Evolutionary conservation across 53 echinoderm and acorn worm species (phyloP).

Genomic region (Pentamera pediparva): DNA sequence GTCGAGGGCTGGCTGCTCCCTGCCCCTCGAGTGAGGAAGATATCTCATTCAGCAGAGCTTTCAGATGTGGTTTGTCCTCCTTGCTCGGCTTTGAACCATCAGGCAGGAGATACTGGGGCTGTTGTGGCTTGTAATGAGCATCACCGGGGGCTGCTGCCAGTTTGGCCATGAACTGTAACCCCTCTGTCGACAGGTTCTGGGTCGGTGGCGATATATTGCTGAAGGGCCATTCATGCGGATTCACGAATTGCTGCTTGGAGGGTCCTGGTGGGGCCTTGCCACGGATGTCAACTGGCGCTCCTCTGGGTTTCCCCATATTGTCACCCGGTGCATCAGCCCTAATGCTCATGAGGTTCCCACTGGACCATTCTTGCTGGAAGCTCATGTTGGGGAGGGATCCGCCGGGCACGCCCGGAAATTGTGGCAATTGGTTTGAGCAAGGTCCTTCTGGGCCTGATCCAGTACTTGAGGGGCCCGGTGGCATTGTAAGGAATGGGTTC

Average conservation of each 20-base stretch:
- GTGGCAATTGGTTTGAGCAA: no score
- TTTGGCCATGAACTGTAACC: constrained; percentile 70
- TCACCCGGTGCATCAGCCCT: not conserved
- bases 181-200: constrained; percentile 58
- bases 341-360: not conserved
- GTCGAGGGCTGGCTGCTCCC: constrained; percentile 12
- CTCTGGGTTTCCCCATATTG: not conserved
- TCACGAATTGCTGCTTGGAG: not conserved
- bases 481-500: not conserved
- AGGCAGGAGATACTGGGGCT: constrained; percentile 1
- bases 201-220: constrained; percentile 30
- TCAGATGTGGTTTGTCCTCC: constrained; percentile 77
- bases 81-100: constrained; percentile 9
- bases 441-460: not conserved
- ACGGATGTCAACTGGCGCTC: not conserved
- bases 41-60: constrained; percentile 83
- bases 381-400: not conserved
- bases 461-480: not conserved
- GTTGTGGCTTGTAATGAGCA: constrained; percentile 3
- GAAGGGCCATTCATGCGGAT: constrained; percentile 45
- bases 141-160: constrained; percentile 50
- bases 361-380: not conserved
- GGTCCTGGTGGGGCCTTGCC: not conserved
- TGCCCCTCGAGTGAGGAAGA: constrained; percentile 23
- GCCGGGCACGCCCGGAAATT: not conserved